Evolutionary conservation across 2,888 invertebrate genomes (phyloP).

Genomic region (Drosophila suboccidentalis): DNA sequence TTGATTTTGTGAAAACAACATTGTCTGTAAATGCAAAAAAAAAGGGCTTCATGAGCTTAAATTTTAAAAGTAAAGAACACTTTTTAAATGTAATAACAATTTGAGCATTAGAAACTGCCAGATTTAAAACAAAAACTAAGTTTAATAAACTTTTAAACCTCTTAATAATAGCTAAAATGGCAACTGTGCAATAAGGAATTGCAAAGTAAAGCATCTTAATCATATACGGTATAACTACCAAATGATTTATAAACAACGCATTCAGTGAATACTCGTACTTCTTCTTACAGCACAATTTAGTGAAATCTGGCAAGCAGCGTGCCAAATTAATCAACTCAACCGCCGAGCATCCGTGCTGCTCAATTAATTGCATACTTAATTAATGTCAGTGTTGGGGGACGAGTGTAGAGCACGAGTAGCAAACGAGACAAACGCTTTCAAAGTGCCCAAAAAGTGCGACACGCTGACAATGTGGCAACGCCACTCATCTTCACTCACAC

Average conservation of each 20-base stretch:
- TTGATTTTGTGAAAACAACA: not conserved
- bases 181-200: no score
- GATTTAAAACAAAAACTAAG: no score
- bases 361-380: conserved; percentile 81
- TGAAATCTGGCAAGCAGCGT: conserved; percentile 40
- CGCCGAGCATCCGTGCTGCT: conserved; percentile 37
- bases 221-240: not conserved
- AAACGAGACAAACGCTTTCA: conserved; percentile 38
- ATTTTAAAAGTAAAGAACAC: not conserved
- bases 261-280: conserved; percentile 4
- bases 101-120: no score
- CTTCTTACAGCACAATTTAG: no score
- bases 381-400: conserved; percentile 82
- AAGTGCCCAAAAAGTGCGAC: conserved; percentile 52
- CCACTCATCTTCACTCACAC: conserved; percentile 63
- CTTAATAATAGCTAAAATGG: no score
- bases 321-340: conserved; percentile 46
- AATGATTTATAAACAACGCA: conserved; percentile 12
- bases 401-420: conserved; percentile 40
- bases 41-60: conserved; percentile 7
- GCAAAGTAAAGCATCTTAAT: no score
- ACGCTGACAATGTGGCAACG: conserved; percentile 69
- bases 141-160: no score
- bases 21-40: not conserved
- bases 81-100: not conserved